Base-by-base conservation (phyloP, 2,888 invertebrate species). In the Cephus sareptanus region DNA sequence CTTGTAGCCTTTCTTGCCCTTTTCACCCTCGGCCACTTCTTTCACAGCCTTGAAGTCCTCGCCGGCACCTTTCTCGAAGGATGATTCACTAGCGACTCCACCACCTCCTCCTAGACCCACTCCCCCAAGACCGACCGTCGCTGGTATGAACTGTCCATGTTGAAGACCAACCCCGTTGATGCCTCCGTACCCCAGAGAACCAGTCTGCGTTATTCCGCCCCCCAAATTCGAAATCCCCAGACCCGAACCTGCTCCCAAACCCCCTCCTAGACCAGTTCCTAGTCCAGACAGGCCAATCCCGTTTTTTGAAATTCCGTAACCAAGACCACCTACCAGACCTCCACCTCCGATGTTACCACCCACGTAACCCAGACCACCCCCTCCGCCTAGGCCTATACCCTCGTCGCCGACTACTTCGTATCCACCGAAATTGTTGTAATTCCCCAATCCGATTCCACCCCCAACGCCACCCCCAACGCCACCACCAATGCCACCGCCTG, bases 1-100 rank as follows among this genome's bases (percentile, higher is more conserved):
- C 76, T 88, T 89, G 84, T 85, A 87, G n/a, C 87, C 89, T 73
- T 89, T 86, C 35, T 84, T 80, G 9, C 82, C 83, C 69, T 88
- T 84, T 34, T 83, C 80, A 6, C 84, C 86, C n/a, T 78, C 80
- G 12, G 80, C 81, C 1, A 81, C 79, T 70, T 83, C 82, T 69
- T 87, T 84, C 15, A 81, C 84, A n/a, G 81, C 82, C 73, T 87
- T 82, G 74, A 80, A 81, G 9, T 84, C 81, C 33, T 80, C 76
- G 1, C 83, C 84, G 9, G 85, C 85, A 2, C 85, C 85, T 33
- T 86, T 81, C 11, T 81, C 37, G 69, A 77, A 78, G 1, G 79
- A 78, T n/a, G 82, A 79, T 34, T 81, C 81, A 37, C 56, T 76
- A 40, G 70, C 34, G 76, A 70, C 69, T 68, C 74, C 80, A 70